Evolutionary conservation across 2,797 vertebrate genomes (phyloP).

Genomic region (Florisuga fusca): DNA sequence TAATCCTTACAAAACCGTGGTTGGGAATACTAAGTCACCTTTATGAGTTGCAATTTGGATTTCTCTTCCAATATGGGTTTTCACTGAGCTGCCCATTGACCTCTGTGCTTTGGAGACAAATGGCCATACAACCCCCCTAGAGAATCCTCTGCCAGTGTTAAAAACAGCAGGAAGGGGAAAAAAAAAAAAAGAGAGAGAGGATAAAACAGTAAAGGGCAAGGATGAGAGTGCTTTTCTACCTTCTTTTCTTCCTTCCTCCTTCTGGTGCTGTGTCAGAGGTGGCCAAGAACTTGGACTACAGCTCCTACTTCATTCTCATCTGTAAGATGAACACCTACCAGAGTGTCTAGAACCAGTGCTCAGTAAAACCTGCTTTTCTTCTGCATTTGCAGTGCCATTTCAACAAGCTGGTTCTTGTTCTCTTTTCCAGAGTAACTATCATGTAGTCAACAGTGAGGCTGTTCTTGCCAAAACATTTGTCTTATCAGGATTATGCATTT

Average conservation of each 20-base stretch:
- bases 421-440: background rate
- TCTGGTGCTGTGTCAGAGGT: background rate
- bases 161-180: background rate
- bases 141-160: background rate
- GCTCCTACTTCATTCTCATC: background rate
- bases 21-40: background rate
- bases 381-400: background rate
- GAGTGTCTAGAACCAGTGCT: background rate
- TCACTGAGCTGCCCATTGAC: background rate
- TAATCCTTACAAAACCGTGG: conserved; percentile 10
- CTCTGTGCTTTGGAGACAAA: background rate
- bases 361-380: conserved; percentile 23
- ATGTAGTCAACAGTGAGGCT: background rate
- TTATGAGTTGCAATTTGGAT: background rate
- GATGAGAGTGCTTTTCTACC: background rate
- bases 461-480: background rate
- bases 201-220: background rate
- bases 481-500: conserved; percentile 20
- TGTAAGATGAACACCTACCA: background rate
- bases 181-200: background rate
- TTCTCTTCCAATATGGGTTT: background rate
- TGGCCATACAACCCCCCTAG: background rate
- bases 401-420: conserved; percentile 16
- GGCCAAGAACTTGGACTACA: background rate
- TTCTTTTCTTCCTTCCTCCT: background rate